Evolutionary conservation across 2,797 vertebrate species (phyloP).

Genomic region (Cossypha dichroa): DNA sequence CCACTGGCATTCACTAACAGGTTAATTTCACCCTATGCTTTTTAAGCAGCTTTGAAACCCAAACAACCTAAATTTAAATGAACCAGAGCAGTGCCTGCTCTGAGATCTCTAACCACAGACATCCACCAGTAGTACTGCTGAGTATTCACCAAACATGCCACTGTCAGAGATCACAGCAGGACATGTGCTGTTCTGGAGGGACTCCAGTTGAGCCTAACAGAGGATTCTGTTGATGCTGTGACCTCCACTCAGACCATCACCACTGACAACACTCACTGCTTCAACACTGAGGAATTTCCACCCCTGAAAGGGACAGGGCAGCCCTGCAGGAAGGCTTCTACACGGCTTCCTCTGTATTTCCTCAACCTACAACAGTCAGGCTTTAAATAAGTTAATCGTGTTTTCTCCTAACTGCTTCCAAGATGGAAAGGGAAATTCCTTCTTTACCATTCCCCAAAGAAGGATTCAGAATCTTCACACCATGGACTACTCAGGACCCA

Average conservation of each 20-base stretch:
- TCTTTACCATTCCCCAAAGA: not conserved
- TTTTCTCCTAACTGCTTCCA: not conserved
- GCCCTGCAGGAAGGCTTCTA: not conserved
- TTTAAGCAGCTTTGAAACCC: not conserved
- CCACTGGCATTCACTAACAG: not conserved
- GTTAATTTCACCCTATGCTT: not conserved
- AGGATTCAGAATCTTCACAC: not conserved
- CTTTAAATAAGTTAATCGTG: not conserved
- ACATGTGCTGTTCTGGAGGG: accelerated
- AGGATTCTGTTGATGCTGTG: not conserved
- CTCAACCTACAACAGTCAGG: not conserved
- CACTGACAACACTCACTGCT: not conserved
- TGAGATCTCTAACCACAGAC: not conserved
- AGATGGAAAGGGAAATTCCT: not conserved
- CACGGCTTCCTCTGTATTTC: not conserved
- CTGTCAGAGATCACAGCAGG: not conserved
- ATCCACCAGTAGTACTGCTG: accelerated
- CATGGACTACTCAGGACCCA: not conserved
- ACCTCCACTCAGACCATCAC: not conserved
- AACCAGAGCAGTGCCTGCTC: not conserved
- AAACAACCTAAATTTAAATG: not conserved
- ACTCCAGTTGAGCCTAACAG: not conserved
- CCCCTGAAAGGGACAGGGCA: not conserved
- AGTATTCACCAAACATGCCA: not conserved
- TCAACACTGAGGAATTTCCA: not conserved